Percentiles rank a stretch among this genome's conserved stretches.
Conservation (phyloP, 2,888 invertebrate genomes). For the Miltochrista miniata region DNA sequence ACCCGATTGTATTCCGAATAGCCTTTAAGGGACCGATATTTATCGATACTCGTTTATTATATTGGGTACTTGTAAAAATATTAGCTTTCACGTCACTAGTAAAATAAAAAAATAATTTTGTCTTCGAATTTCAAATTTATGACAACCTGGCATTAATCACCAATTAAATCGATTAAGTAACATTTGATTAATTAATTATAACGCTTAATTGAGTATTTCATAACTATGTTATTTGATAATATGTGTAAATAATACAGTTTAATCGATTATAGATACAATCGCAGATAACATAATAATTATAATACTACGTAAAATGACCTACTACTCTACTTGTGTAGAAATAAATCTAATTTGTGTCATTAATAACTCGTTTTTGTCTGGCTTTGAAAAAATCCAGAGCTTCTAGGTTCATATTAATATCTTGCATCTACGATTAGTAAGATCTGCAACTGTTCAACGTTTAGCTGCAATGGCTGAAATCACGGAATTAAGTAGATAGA, state of each 20-base stretch:
- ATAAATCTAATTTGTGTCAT: too few species aligned
- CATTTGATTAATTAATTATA: constrained; percentile 8
- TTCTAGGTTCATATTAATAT: too few species aligned
- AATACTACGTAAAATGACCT: too few species aligned
- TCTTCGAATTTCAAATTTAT: constrained; percentile 16
- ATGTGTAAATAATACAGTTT: background rate
- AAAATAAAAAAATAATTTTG: constrained; percentile 27
- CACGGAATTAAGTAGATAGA: too few species aligned
- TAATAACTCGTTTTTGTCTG: too few species aligned
- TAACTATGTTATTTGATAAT: background rate
- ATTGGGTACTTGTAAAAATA: constrained; percentile 55
- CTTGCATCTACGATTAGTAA: too few species aligned
- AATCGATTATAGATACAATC: background rate
- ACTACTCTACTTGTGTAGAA: too few species aligned
- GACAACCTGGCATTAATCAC: constrained; percentile 23
- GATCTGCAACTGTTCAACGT: too few species aligned
- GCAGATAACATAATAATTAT: background rate
- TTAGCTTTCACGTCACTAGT: constrained; percentile 64
- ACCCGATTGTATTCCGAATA: constrained; percentile 62
- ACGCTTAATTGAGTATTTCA: background rate
- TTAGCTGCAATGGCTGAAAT: too few species aligned
- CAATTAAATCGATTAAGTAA: constrained; percentile 17
- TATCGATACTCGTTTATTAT: constrained; percentile 68
- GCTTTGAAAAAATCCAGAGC: too few species aligned
- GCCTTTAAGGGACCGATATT: constrained; percentile 72